Evolutionary conservation across 2,797 vertebrate species (phyloP).

Genomic region (Melanotaenia pygmaea): DNA sequence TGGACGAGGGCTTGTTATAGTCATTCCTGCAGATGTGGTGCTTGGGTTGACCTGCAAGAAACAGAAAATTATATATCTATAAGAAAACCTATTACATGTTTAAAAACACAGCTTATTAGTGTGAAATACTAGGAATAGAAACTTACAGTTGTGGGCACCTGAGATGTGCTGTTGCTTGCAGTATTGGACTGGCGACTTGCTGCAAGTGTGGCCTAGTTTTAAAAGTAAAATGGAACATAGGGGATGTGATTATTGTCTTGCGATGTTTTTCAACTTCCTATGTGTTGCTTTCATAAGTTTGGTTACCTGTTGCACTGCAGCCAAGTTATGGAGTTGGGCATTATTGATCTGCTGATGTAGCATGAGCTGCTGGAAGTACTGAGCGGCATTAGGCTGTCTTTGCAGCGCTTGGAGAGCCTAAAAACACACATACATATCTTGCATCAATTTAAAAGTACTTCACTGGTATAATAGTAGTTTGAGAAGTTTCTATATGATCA

Average conservation of each 20-base stretch:
- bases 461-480: background rate
- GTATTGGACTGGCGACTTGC: constrained; percentile 95
- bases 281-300: background rate
- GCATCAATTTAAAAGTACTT: background rate
- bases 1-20: constrained; percentile 81
- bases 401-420: constrained; percentile 97
- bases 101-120: background rate
- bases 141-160: constrained; percentile 89
- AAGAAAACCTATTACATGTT: background rate
- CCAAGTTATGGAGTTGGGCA: constrained; percentile 95
- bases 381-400: constrained; percentile 96
- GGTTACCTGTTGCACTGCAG: constrained; percentile 95
- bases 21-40: constrained; percentile 80
- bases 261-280: background rate
- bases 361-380: constrained; percentile 99
- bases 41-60: constrained; percentile 82
- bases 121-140: constrained; percentile 10
- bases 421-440: constrained; percentile 39
- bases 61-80: constrained; percentile 7
- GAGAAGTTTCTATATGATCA: background rate
- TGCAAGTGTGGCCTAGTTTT: constrained; percentile 91
- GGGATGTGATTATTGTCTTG: background rate
- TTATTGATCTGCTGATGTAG: constrained; percentile 97
- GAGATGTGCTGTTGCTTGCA: constrained; percentile 89
- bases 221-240: constrained; percentile 15